These are phyloP conservation scores for Clavelina lepadiformis DNA, from an alignment of 23 tunicate species.

Conservation along the genomic window DNA sequence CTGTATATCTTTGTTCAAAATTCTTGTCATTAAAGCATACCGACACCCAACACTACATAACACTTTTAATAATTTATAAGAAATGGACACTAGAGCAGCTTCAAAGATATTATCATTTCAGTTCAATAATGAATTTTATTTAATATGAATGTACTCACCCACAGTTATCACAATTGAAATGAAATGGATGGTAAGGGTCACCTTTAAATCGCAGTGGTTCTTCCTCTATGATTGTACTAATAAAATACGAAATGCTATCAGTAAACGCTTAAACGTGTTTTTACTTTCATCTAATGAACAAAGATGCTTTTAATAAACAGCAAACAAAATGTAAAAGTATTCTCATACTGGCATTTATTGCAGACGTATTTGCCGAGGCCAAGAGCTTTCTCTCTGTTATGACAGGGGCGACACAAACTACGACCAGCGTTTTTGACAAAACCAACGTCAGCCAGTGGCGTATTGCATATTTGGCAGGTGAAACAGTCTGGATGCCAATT, in stretches of 20 bases:
- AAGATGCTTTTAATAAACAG: too few relatives aligned
- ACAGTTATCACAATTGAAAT: constrained; percentile 90
- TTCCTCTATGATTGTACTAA: constrained; percentile 88
- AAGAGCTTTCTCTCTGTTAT: constrained; percentile 60
- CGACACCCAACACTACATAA: too few relatives aligned
- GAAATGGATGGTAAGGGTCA: constrained; percentile 94
- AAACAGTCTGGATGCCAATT: constrained; percentile 99
- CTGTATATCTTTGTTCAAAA: too few relatives aligned
- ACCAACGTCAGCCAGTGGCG: constrained; percentile 73
- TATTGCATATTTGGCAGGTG: constrained; percentile 77
- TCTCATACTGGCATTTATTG: constrained; percentile 97
- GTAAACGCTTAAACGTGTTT: not conserved
- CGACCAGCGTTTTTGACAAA: constrained; percentile 85
- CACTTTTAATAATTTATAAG: too few relatives aligned
- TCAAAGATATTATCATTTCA: too few relatives aligned
- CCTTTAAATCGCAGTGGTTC: constrained; percentile 88
- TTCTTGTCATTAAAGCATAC: too few relatives aligned
- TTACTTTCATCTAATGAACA: too few relatives aligned
- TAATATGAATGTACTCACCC: too few relatives aligned
- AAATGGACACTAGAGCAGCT: too few relatives aligned
- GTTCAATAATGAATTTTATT: too few relatives aligned
- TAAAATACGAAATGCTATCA: not conserved
- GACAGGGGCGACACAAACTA: constrained; percentile 82
- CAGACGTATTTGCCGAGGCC: constrained; percentile 84
- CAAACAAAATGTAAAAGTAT: too few relatives aligned